Conservation (phyloP, 2,113 vertebrate genomes). For the Ailuropoda melanoleuca region DNA sequence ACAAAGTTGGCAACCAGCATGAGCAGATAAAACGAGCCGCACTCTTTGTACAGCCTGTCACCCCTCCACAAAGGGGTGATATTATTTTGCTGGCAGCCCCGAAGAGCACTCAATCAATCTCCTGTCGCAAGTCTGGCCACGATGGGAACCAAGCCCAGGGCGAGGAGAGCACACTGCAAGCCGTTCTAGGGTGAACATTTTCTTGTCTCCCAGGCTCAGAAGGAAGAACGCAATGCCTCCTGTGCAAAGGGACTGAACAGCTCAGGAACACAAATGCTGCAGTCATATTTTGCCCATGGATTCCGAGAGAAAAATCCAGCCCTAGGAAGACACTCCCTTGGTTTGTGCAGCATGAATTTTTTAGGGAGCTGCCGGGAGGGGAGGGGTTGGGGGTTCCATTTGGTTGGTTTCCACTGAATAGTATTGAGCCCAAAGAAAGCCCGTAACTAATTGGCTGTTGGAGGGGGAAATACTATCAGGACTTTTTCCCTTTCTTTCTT, state of each 20-base stretch:
- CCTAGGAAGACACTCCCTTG: not conserved
- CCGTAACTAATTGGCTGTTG: slow-evolving; percentile 37
- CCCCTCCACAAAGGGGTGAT: slow-evolving; percentile 12
- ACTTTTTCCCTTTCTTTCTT: not conserved
- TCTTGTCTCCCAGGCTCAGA: not conserved
- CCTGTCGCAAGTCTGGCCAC: not conserved
- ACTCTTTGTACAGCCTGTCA: not conserved
- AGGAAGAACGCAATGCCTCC: not conserved
- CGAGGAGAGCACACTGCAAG: not conserved
- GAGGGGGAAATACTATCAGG: not conserved
- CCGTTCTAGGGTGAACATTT: not conserved
- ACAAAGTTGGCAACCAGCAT: not conserved
- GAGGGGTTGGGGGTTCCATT: not conserved
- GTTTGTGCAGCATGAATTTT: not conserved
- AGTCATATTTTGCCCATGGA: not conserved
- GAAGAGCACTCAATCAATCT: slow-evolving; percentile 34
- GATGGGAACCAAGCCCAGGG: not conserved
- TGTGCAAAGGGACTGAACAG: not conserved
- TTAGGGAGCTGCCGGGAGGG: not conserved
- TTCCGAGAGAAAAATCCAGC: not conserved
- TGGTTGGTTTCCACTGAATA: slow-evolving; percentile 45
- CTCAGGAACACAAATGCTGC: not conserved
- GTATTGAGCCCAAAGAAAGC: not conserved
- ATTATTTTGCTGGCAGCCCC: not conserved
- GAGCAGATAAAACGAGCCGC: not conserved